phyloP scores from a whole-genome alignment of 1,140 invertebrate genomes.

The Zaprionus vittiger region DNA sequence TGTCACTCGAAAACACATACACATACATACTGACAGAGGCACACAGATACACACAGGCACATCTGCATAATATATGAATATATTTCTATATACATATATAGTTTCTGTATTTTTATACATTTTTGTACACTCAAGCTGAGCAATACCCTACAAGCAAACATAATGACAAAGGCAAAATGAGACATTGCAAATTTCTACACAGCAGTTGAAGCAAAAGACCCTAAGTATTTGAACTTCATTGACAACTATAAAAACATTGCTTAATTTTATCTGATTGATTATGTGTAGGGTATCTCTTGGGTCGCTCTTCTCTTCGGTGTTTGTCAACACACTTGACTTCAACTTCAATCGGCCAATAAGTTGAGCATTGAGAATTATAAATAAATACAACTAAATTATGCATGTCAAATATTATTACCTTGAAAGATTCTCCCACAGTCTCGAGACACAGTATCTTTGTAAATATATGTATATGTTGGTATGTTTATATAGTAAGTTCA shows the following conservation, averaged over 20 bases:
- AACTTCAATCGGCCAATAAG: slow-evolving; percentile 52
- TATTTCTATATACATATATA: slow-evolving; percentile 25
- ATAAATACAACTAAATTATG: slow-evolving; percentile 43
- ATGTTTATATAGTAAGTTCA: not conserved
- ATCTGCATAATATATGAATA: slow-evolving; percentile 1
- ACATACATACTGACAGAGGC: slow-evolving; percentile 11
- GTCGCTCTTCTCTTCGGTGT: not conserved
- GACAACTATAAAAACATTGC: too few relatives aligned
- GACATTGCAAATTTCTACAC: not conserved
- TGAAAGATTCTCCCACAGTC: slow-evolving; percentile 33
- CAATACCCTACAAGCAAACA: slow-evolving; percentile 1
- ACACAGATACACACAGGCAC: not conserved
- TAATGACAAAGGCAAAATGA: not conserved
- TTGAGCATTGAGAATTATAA: slow-evolving; percentile 40
- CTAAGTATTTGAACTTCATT: not conserved
- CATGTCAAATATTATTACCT: slow-evolving; percentile 49
- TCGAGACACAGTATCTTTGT: not conserved
- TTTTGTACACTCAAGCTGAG: slow-evolving; percentile 8
- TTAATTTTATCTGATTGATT: not conserved
- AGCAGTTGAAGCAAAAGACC: not conserved
- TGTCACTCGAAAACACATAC: slow-evolving; percentile 58
- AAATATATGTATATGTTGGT: not conserved
- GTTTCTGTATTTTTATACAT: slow-evolving; percentile 10
- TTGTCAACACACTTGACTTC: slow-evolving; percentile 54
- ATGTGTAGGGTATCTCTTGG: not conserved